Evolutionary conservation across 2,797 vertebrate species (phyloP).

Genomic region (Enteromius treurensis): DNA sequence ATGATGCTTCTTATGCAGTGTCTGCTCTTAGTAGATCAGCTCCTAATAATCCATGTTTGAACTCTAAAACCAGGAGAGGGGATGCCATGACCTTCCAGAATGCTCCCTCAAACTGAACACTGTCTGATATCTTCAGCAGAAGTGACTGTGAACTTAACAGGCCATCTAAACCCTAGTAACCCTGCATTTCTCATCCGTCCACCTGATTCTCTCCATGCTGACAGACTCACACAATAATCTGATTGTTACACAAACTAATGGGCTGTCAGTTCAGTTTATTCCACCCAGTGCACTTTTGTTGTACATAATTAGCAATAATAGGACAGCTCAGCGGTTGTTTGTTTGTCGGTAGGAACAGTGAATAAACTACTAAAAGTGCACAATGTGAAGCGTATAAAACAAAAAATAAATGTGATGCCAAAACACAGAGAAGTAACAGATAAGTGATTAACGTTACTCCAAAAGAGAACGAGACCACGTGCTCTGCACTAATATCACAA

Average conservation of each 20-base stretch:
- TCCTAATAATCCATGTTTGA: conserved; percentile 5
- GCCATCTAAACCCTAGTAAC: conserved; percentile 10
- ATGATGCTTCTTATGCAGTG: conserved; percentile 9
- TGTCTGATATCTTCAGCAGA: background rate
- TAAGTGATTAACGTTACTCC: no score
- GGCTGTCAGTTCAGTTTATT: conserved; percentile 59
- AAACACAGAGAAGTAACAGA: background rate
- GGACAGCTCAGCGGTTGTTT: background rate
- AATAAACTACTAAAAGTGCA: background rate
- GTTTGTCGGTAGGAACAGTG: background rate
- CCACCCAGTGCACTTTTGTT: conserved; percentile 46
- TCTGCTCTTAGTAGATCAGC: background rate
- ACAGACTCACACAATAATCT: conserved; percentile 37
- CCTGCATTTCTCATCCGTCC: conserved; percentile 53
- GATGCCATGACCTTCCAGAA: conserved; percentile 1
- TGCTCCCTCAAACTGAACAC: background rate
- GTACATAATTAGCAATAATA: background rate
- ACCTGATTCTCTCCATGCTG: conserved; percentile 48
- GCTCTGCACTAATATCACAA: background rate
- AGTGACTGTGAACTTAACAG: conserved; percentile 27
- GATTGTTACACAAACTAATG: conserved; percentile 49
- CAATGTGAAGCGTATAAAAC: background rate
- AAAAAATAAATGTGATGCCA: background rate
- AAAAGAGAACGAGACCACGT: background rate
- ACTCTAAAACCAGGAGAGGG: background rate